Base-by-base conservation (phyloP, 2,888 invertebrate genomes). In the Orthosia gothica region DNA sequence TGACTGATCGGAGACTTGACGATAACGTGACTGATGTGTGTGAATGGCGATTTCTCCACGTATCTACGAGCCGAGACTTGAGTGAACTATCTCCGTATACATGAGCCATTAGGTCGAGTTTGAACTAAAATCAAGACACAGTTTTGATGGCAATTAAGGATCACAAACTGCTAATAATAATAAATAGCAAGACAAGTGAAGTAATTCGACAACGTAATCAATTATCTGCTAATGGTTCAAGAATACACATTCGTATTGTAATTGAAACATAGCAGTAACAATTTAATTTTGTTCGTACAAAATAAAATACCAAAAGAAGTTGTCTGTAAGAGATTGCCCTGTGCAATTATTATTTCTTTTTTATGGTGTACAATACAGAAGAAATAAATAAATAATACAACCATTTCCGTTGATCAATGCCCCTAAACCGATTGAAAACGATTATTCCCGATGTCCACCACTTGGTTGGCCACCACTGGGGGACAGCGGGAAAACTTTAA, bases 221-320 rank as follows among this genome's bases (percentile, higher is more conserved):
- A 32, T 26, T 16, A 12, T 9, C 54, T 18, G 13, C 23, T 9
- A 15, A 20, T 18, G 2, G 18, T 32, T 61, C 47, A 23, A 74
- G 18, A 40, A 50, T 45, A 49, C n/a, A 20, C 49, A 49, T 18
- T 40, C 1, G 2, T 40, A 75, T 57, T 26, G n/a, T 26, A 74
- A 55, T 50, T 50, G 20, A 55, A 40, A 49, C n/a, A 9, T n/a
- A 47, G 23, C 23, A 23, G 2, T 32, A 50, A 66, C 26, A 32
- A 50, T 16, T 5, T n/a, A 45, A 45, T 26, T 52, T 77, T 68
- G 68, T 47, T 74, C 78, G 0, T 74, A 47, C 18, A 55, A 32
- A 13, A 50, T 40, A 47, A 20, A 59, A 55, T n/a, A n/a, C n/a
- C n/a, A n/a, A n/a, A n/a, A n/a, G n/a, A n/a, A n/a, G n/a, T n/a